Base-by-base conservation (phyloP, 1,140 invertebrate species). In the Drosophila quadrilineata region DNA sequence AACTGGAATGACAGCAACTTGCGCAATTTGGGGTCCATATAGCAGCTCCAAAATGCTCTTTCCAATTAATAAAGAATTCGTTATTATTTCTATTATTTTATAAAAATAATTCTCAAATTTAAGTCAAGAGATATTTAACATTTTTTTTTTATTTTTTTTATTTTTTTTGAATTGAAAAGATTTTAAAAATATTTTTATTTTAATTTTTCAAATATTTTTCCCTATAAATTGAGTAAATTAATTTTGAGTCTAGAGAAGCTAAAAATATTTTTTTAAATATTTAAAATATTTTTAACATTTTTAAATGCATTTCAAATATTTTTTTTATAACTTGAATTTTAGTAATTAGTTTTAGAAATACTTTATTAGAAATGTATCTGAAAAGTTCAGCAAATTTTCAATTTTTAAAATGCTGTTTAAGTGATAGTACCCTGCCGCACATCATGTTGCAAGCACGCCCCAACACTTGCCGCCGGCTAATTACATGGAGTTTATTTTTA, bases 401-500 rank as follows among this genome's bases (percentile, higher is more conserved):
- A 33, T 12, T 31, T 3, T 2, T 14, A 33, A 14, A 35, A 35
- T 35, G n/a, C n/a, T n/a, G n/a, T n/a, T n/a, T n/a, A n/a, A n/a
- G n/a, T n/a, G n/a, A n/a, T n/a, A n/a, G n/a, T n/a, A n/a, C n/a
- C n/a, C n/a, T n/a, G n/a, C n/a, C n/a, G n/a, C n/a, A n/a, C n/a
- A n/a, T n/a, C n/a, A n/a, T n/a, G n/a, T n/a, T n/a, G n/a, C 3
- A 22, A 28, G 8, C 8, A 14, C 3, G 9, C 29, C 46, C 63
- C 62, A 45, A 40, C 66, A 69, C 57, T 75, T 79, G 74, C 33
- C 66, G 77, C 57, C n/a, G 74, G 79, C 79, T 85, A 85, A 85
- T 85, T 85, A 85, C 79, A 85, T 75, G 79, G 76, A 79, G 67
- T 76, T 75, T 85, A 85, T 85, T 85, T 85, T 85, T 77, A 76